Evolutionary conservation across 1,140 invertebrate species (phyloP).

Genomic region (Orussus abietinus): DNA sequence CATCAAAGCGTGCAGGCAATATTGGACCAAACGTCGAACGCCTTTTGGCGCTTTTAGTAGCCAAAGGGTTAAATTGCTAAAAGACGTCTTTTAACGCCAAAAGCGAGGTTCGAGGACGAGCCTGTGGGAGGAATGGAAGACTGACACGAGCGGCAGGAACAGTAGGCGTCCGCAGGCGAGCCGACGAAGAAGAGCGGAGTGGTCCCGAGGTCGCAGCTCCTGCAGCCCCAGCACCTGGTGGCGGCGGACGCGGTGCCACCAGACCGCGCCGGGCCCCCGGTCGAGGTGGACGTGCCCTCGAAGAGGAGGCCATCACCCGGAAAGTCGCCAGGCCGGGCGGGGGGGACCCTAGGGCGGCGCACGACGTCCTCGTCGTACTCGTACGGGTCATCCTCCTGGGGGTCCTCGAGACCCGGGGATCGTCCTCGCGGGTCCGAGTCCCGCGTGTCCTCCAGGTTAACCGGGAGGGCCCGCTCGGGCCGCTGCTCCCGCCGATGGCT

Average conservation of each 20-base stretch:
- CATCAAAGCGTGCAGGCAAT: too few species aligned
- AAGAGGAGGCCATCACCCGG: conserved; percentile 15
- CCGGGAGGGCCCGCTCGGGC: too few species aligned
- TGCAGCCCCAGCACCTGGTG: conserved; percentile 34
- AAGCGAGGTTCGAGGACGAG: too few species aligned
- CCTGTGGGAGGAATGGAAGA: conserved; percentile 7
- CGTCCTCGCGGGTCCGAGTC: too few species aligned
- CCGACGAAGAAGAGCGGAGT: conserved; percentile 43
- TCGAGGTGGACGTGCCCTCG: not conserved
- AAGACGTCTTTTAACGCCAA: too few species aligned
- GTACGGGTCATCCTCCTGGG: conserved; percentile 53
- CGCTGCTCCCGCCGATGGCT: too few species aligned
- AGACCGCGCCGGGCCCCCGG: conserved; percentile 2
- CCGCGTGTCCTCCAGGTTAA: too few species aligned
- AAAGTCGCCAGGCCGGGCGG: conserved; percentile 10
- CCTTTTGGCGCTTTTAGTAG: too few species aligned
- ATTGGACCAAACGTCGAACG: too few species aligned
- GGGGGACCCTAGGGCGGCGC: conserved; percentile 8
- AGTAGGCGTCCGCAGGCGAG: conserved; percentile 36
- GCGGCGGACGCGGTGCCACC: conserved; percentile 18
- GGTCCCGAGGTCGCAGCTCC: conserved; percentile 23
- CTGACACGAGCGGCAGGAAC: conserved; percentile 41
- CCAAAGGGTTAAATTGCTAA: too few species aligned
- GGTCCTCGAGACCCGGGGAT: too few species aligned
- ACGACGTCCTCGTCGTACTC: conserved; percentile 56